Evolutionary conservation across 2,888 invertebrate genomes (phyloP).

Genomic region (Rotaria sp.): DNA sequence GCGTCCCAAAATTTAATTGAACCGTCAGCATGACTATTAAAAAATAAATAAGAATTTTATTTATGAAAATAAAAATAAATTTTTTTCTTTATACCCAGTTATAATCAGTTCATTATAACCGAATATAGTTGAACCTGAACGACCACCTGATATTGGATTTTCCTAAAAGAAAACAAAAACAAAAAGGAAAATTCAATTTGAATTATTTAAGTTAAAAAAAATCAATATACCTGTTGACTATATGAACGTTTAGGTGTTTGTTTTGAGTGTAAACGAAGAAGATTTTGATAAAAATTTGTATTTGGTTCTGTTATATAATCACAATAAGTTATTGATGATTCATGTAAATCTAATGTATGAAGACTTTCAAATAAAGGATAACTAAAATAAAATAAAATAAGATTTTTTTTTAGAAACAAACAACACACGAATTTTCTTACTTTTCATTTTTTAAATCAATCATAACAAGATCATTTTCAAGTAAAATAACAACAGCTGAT

Average conservation of each 20-base stretch:
- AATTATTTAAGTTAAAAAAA: background rate
- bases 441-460: slow-evolving; percentile 69
- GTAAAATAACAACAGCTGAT: slow-evolving; percentile 88
- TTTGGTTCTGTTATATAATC: slow-evolving; percentile 77
- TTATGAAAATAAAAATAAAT: too few relatives aligned
- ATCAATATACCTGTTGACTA: slow-evolving; percentile 23
- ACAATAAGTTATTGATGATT: slow-evolving; percentile 93
- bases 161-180: slow-evolving; percentile 25
- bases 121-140: slow-evolving; percentile 24
- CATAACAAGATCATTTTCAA: slow-evolving; percentile 93
- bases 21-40: slow-evolving; percentile 35
- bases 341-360: slow-evolving; percentile 98
- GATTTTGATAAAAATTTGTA: slow-evolving; percentile 30
- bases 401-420: background rate
- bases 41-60: background rate
- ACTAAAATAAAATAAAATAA: slow-evolving; percentile 46
- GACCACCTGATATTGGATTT: background rate
- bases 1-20: slow-evolving; percentile 37
- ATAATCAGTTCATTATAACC: slow-evolving; percentile 38
- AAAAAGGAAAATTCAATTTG: background rate
- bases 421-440: background rate
- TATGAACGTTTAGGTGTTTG: background rate
- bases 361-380: slow-evolving; percentile 99
- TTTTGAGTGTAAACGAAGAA: slow-evolving; percentile 30
- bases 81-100: slow-evolving; percentile 29